Evolutionary conservation across 1,140 invertebrate species (phyloP), one percentile per base, ranked within the genome.

Genomic region (Rhagoletis pomonella): DNA sequence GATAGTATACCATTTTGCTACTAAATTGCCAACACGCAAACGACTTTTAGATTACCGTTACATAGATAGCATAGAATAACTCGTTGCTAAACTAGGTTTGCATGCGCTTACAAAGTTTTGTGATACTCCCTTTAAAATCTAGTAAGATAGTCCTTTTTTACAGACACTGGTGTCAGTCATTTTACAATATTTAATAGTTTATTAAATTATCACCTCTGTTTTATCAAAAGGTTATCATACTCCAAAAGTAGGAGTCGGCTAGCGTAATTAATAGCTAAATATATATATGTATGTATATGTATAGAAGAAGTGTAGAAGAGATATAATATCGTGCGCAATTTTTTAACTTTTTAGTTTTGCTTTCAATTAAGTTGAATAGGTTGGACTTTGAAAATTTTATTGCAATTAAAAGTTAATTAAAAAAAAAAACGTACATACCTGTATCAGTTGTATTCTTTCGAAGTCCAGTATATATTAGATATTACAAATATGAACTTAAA

Each of bases 21-120:
- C 19, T 5, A 42, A 9, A 67, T 73, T 73, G 39, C 12, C 67
- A 1, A 73, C 67, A 73, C 67, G 67, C 67, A 44, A 73, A 12
- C 67, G 10, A 9, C 39, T 47, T 44, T 73, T 73, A 73, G 44
- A 17, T 73, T 14, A 73, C 39, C 39, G 67, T 73, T 67, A 29
- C 29, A 55, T 7, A 55, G 50, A 5, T 10, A 55, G 10, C 10
- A 29, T 29, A 29, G n/a, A 64, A 64, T 64, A 19, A 3, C 9
- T 73, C 42, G 12, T 39, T 17, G 10, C 5, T 73, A n/a, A 81
- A 55, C n/a, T 3, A 55, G 73, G 2, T 29, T 5, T 14, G 14
- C 29, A 55, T 81, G 73, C 10, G 73, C 29, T 55, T 55, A 81
- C 44, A 81, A 81, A 81, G 9, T 58, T 44, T 81, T 7, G 17